Percentiles rank a stretch among this genome's conserved stretches.
Evolutionary conservation across 2,797 vertebrate species (phyloP).

Genomic region (Notoglanidium macrostoma): DNA sequence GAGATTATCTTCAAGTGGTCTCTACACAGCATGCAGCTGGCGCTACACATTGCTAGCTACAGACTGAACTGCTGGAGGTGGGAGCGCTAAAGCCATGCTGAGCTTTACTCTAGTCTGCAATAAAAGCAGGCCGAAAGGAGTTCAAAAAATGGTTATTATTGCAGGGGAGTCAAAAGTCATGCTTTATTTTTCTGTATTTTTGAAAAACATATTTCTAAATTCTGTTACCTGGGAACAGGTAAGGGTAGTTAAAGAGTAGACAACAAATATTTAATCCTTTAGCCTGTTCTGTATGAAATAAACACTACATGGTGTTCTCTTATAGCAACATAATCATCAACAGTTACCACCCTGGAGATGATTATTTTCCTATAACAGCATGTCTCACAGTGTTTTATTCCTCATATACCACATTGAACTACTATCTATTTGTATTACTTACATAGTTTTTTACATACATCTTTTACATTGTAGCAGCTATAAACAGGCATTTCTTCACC

Average conservation of each 20-base stretch:
- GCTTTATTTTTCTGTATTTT: slow-evolving; percentile 1
- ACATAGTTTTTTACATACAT: too few relatives aligned
- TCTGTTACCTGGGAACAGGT: neutral
- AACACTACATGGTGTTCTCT: neutral
- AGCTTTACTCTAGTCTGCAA: slow-evolving; percentile 14
- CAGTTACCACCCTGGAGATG: too few relatives aligned
- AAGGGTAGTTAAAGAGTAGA: neutral
- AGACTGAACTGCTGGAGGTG: slow-evolving; percentile 20
- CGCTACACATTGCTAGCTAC: neutral
- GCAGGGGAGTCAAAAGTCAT: neutral
- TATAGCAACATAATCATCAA: neutral
- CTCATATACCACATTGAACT: neutral
- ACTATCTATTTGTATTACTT: too few relatives aligned
- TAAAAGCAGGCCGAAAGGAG: slow-evolving; percentile 7
- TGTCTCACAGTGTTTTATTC: neutral
- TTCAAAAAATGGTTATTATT: slow-evolving; percentile 16
- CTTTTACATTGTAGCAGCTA: neutral
- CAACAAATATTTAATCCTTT: neutral
- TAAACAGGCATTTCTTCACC: neutral
- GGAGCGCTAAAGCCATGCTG: slow-evolving; percentile 12
- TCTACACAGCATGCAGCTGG: slow-evolving; percentile 16
- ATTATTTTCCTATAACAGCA: neutral
- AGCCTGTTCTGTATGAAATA: neutral
- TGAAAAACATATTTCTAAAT: neutral
- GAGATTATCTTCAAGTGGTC: slow-evolving; percentile 52